Conservation (phyloP, 2,888 invertebrate genomes). For the Candidula unifasciata region DNA sequence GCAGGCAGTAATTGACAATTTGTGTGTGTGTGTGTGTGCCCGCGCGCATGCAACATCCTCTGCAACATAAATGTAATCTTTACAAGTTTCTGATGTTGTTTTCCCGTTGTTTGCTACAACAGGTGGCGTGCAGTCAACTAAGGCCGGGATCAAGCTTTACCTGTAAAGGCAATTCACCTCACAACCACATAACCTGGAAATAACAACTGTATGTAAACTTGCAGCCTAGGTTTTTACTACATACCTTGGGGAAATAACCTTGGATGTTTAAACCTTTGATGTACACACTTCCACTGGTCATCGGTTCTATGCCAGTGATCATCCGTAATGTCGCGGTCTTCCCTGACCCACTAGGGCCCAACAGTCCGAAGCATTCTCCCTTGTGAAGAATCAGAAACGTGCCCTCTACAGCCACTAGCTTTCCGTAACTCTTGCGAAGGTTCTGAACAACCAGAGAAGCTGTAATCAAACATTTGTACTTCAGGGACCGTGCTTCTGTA, state of each 20-base stretch:
- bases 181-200: too few species aligned
- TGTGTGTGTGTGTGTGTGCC: too few species aligned
- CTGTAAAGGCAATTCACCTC: too few species aligned
- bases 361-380: background rate
- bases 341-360: slow-evolving; percentile 19
- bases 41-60: too few species aligned
- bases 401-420: background rate
- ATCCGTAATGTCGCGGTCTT: background rate
- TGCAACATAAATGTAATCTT: too few species aligned
- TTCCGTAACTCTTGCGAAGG: background rate
- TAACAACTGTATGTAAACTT: too few species aligned
- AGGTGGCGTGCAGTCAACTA: too few species aligned
- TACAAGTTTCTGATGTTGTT: too few species aligned
- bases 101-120: too few species aligned
- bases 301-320: background rate
- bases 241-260: background rate
- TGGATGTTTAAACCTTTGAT: background rate
- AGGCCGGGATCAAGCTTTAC: too few species aligned
- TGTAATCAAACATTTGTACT: background rate
- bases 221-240: background rate
- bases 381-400: background rate
- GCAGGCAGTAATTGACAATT: too few species aligned
- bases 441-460: background rate
- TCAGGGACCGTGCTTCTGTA: background rate
- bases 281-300: background rate